A percentile compares a stretch with the other conserved stretches of the same genome.
Evolutionary conservation across 2,113 vertebrate species (phyloP).

Genomic region (Phrynosoma platyrhinos): DNA sequence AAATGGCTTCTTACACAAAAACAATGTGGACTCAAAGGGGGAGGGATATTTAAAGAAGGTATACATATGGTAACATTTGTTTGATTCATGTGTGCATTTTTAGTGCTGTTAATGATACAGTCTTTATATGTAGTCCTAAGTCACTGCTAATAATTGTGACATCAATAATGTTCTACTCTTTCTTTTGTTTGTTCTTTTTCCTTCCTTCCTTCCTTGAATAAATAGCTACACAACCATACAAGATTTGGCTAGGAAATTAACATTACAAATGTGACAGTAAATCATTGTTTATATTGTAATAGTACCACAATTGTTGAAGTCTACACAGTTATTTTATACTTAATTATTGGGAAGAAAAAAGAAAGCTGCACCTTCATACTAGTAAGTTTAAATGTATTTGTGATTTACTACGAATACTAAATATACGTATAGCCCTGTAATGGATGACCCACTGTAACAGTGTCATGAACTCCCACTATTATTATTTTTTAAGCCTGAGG

Average conservation of each 20-base stretch:
- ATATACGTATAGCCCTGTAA: constrained; percentile 10
- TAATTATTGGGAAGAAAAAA: constrained; percentile 33
- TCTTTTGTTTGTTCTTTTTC: background rate
- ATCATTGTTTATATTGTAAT: background rate
- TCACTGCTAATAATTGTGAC: constrained; percentile 1
- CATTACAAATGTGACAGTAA: background rate
- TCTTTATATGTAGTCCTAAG: constrained; percentile 19
- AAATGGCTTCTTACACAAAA: background rate
- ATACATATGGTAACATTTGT: background rate
- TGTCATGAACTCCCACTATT: background rate
- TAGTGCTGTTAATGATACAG: background rate
- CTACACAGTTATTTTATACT: constrained; percentile 7
- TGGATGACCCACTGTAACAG: constrained; percentile 24
- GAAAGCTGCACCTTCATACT: background rate
- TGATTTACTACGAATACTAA: constrained; percentile 24
- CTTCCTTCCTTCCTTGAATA: constrained; percentile 5
- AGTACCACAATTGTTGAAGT: background rate
- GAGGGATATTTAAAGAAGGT: background rate
- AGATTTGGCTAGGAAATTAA: background rate
- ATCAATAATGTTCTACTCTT: background rate
- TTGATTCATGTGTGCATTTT: background rate
- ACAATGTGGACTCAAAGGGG: background rate
- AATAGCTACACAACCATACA: background rate
- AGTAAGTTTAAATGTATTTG: constrained; percentile 4
- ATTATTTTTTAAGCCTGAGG: constrained; percentile 23